phyloP scores from a whole-genome alignment of 2,113 vertebrate species.

The Colossoma macropomum region DNA sequence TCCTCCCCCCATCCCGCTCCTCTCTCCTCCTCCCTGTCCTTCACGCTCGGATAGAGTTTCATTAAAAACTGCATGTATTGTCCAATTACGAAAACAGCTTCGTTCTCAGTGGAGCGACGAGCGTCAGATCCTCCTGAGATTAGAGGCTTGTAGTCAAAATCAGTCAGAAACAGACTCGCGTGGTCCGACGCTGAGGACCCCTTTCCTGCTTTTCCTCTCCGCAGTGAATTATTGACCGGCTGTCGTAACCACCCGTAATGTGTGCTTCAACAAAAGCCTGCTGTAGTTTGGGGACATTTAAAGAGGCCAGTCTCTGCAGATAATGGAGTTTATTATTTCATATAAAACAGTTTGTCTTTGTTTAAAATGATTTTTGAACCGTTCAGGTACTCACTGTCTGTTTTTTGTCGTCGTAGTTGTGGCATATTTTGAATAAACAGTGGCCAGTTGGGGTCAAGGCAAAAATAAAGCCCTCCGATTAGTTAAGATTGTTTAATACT shows the following conservation, averaged over 20 bases:
- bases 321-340: too few relatives aligned
- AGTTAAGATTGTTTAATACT: too few relatives aligned
- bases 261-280: too few relatives aligned
- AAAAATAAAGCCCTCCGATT: too few relatives aligned
- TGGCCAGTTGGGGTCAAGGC: too few relatives aligned
- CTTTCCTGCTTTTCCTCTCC: not conserved
- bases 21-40: not conserved
- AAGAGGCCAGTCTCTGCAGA: too few relatives aligned
- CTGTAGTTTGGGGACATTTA: too few relatives aligned
- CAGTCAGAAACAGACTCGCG: not conserved
- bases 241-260: constrained; percentile 21
- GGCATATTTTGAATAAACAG: too few relatives aligned
- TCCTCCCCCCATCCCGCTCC: not conserved
- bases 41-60: not conserved
- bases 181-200: not conserved
- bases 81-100: constrained; percentile 7
- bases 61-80: constrained; percentile 8
- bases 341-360: too few relatives aligned
- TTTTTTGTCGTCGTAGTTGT: too few relatives aligned
- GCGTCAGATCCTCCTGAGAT: constrained; percentile 10
- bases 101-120: not conserved
- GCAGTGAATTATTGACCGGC: constrained; percentile 41
- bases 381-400: too few relatives aligned
- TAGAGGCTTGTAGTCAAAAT: not conserved
- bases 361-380: too few relatives aligned